A percentile compares a stretch with the other conserved stretches of the same genome.
phyloP scores from a whole-genome alignment of 2,888 invertebrate species.

The Artemia sinica region DNA sequence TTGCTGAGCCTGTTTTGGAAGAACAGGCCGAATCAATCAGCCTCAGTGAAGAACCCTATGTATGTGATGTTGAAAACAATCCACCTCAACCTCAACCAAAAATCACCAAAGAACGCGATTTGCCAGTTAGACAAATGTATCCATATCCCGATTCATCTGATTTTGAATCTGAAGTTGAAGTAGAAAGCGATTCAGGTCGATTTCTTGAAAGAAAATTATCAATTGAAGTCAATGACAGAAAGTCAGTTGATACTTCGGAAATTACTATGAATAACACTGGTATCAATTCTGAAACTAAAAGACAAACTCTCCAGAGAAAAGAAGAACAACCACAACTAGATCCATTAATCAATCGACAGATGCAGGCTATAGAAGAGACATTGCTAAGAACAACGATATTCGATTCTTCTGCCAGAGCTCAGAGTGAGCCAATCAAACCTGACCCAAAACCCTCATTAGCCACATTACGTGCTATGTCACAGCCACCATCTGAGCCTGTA shows the following conservation, averaged over 20 bases:
- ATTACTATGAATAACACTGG: neutral
- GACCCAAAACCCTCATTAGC: neutral
- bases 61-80: slow-evolving; percentile 24
- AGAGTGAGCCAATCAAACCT: neutral
- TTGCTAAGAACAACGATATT: neutral
- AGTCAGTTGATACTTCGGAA: neutral
- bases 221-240: neutral
- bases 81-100: slow-evolving; percentile 26
- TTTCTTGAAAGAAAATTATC: neutral
- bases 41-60: slow-evolving; percentile 41
- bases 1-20: slow-evolving; percentile 37
- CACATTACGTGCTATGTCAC: neutral
- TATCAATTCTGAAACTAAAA: neutral
- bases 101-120: slow-evolving; percentile 29
- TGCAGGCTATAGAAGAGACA: slow-evolving; percentile 1
- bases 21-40: slow-evolving; percentile 30
- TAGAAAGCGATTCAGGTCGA: neutral
- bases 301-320: too few species aligned
- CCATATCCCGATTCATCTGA: slow-evolving; percentile 23
- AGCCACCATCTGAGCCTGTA: neutral
- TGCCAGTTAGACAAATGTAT: slow-evolving; percentile 31
- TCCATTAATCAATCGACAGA: neutral
- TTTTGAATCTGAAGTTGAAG: slow-evolving; percentile 17
- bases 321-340: neutral
- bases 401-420: neutral